Evolutionary conservation across 2,888 invertebrate species (phyloP).

Genomic region (Drosophila prostipennis): DNA sequence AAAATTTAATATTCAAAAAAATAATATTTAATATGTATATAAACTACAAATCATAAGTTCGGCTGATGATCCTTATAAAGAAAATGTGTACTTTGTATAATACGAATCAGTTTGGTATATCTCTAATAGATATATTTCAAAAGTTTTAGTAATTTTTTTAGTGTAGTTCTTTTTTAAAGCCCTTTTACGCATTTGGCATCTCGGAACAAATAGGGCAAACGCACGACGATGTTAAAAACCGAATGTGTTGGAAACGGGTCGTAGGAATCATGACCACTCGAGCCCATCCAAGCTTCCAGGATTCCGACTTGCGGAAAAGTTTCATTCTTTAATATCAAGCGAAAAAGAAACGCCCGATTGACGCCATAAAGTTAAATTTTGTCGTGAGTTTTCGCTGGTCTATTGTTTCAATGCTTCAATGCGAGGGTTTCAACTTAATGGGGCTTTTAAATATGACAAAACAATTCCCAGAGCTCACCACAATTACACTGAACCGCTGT

Average conservation of each 20-base stretch:
- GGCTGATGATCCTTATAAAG: too few relatives aligned
- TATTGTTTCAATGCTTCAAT: constrained; percentile 28
- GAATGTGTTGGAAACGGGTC: constrained; percentile 34
- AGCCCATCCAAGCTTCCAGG: constrained; percentile 14
- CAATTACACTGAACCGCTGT: background rate
- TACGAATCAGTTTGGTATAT: too few relatives aligned
- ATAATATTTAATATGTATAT: too few relatives aligned
- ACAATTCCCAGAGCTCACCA: background rate
- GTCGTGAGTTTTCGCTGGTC: background rate
- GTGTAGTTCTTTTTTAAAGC: background rate
- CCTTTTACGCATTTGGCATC: constrained; percentile 1
- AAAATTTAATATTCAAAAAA: too few relatives aligned
- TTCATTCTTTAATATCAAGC: constrained; percentile 38
- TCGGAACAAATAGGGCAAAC: constrained; percentile 26
- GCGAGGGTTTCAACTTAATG: constrained; percentile 69
- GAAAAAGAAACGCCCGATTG: constrained; percentile 17
- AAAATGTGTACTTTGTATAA: too few relatives aligned
- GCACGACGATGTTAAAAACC: constrained; percentile 6
- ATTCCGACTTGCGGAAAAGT: background rate
- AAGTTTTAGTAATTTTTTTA: background rate
- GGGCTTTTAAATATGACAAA: constrained; percentile 32
- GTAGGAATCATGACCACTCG: constrained; percentile 6
- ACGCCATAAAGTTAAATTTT: constrained; percentile 13
- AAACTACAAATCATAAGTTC: too few relatives aligned
- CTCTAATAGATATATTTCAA: too few relatives aligned